Conservation (phyloP, 2,113 vertebrate genomes). For the Dipodomys spectabilis region DNA sequence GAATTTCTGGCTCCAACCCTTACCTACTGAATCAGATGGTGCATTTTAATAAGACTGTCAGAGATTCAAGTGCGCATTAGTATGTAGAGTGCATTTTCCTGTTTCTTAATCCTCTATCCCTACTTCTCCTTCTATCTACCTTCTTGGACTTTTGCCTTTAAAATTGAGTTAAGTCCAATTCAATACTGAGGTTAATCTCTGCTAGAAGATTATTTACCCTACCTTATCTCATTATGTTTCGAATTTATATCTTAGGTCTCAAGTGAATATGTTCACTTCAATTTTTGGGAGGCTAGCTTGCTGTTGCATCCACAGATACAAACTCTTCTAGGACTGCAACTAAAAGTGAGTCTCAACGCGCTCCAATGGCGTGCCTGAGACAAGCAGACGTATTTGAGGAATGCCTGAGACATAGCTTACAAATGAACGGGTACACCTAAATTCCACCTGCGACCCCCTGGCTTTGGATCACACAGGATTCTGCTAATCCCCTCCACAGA, state of each 20-base stretch:
- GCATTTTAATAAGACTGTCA: not conserved
- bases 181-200: not conserved
- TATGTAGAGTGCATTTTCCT: not conserved
- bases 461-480: conserved; percentile 10
- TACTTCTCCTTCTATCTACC: not conserved
- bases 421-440: conserved; percentile 4
- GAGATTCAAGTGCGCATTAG: not conserved
- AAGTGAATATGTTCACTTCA: conserved; percentile 7
- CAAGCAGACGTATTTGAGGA: not conserved
- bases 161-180: not conserved
- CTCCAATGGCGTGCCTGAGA: not conserved
- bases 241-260: conserved; percentile 8
- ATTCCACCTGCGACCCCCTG: not conserved
- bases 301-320: not conserved
- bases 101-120: not conserved
- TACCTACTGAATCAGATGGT: not conserved
- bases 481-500: not conserved
- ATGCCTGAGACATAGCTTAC: not conserved
- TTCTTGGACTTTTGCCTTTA: not conserved
- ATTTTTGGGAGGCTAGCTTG: not conserved
- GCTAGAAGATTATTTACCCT: not conserved
- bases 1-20: not conserved
- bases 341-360: not conserved
- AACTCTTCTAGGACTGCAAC: not conserved
- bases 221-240: not conserved